Conservation (phyloP, 2,113 vertebrate species). For the Arizona elegans region DNA sequence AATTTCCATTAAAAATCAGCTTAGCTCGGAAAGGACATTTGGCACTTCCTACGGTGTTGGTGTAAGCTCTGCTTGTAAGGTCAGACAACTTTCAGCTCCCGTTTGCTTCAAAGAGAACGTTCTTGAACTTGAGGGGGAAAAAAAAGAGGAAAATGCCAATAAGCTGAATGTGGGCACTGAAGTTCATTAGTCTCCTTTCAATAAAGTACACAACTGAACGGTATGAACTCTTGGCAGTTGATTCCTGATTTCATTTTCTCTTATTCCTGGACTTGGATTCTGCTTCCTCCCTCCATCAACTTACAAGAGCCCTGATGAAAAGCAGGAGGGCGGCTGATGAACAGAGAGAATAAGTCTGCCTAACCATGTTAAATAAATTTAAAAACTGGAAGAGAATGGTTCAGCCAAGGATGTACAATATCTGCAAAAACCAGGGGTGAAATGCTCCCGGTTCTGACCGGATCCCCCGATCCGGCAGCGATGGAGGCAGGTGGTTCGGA, state of each 20-base stretch:
- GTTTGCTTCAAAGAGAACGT: conserved; percentile 12
- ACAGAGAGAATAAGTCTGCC: conserved; percentile 50
- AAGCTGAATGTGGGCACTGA: neutral
- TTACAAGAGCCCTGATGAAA: conserved; percentile 19
- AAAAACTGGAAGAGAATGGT: neutral
- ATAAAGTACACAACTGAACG: conserved; percentile 19
- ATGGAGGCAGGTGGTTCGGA: too few relatives aligned
- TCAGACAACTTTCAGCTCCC: neutral
- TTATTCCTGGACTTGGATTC: conserved; percentile 50
- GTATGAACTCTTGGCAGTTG: conserved; percentile 39
- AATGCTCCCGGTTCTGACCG: too few relatives aligned
- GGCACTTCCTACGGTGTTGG: neutral
- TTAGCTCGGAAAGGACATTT: neutral
- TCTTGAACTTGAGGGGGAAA: conserved; percentile 9
- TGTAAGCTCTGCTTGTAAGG: neutral
- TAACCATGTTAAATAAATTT: conserved; percentile 15
- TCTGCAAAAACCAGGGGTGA: too few relatives aligned
- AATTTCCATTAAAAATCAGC: conserved; percentile 13
- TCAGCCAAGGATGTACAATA: conserved; percentile 23
- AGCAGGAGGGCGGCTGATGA: conserved; percentile 41
- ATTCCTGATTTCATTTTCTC: conserved; percentile 41
- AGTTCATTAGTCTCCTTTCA: neutral
- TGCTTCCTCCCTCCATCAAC: conserved; percentile 39
- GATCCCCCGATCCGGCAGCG: too few relatives aligned
- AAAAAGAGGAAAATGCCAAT: conserved; percentile 13